Conservation (phyloP, 2,888 invertebrate genomes). For the Phymatocera aterrima region DNA sequence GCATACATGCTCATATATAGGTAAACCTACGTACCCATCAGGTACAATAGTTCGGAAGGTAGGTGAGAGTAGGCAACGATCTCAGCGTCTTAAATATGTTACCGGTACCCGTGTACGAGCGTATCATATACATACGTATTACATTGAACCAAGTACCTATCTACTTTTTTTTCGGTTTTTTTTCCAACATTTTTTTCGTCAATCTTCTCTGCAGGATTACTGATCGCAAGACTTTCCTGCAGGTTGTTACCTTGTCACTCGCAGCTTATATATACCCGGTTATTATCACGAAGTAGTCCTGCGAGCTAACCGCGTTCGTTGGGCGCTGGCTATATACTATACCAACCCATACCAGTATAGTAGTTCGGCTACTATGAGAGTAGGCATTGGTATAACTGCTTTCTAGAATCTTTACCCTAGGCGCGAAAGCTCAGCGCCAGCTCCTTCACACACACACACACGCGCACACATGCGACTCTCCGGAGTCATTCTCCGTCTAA, state of each 20-base stretch:
- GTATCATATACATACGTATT: too few relatives aligned
- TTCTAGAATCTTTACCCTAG: conserved; percentile 42
- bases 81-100: conserved; percentile 39
- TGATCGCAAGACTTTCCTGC: conserved; percentile 38
- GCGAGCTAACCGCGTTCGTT: background rate
- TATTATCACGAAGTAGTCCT: conserved; percentile 38
- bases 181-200: too few relatives aligned
- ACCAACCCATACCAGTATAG: too few relatives aligned
- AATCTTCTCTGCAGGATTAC: background rate
- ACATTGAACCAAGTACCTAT: background rate
- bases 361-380: too few relatives aligned
- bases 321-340: background rate
- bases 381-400: conserved; percentile 33
- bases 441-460: background rate
- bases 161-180: background rate
- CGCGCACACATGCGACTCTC: background rate
- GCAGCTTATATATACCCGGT: conserved; percentile 29
- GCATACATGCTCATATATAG: too few relatives aligned
- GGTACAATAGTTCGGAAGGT: background rate
- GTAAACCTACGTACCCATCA: background rate
- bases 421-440: conserved; percentile 39
- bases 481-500: conserved; percentile 24
- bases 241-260: conserved; percentile 45
- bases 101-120: too few relatives aligned
- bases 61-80: conserved; percentile 39